Conservation (phyloP, 1,140 invertebrate species). For the Microplitis demolitor region DNA sequence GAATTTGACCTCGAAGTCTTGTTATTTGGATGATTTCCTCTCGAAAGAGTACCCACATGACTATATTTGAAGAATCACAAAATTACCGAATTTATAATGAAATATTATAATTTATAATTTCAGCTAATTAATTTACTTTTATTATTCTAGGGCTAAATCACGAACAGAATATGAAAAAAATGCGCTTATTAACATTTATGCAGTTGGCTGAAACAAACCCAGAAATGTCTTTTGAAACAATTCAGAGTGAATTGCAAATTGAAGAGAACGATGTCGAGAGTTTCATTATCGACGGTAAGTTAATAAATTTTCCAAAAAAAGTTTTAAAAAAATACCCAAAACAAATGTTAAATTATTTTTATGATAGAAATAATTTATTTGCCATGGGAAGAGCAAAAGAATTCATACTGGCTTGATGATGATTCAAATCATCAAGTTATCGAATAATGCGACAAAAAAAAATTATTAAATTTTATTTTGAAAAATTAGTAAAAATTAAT, state of each 20-base stretch:
- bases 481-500: neutral
- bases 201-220: constrained; percentile 90
- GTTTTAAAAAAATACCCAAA: constrained; percentile 17
- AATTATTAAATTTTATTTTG: neutral
- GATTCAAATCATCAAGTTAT: constrained; percentile 44
- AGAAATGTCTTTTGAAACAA: constrained; percentile 88
- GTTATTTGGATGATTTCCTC: too few species aligned
- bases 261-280: constrained; percentile 87
- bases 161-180: constrained; percentile 95
- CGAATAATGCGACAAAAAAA: constrained; percentile 45
- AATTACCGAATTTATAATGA: constrained; percentile 16
- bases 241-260: constrained; percentile 88
- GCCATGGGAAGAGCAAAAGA: constrained; percentile 45
- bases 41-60: too few species aligned
- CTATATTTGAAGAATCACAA: too few species aligned
- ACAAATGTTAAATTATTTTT: constrained; percentile 21
- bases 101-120: constrained; percentile 13
- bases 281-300: constrained; percentile 92
- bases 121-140: constrained; percentile 1
- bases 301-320: neutral
- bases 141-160: constrained; percentile 77
- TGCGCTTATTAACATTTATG: constrained; percentile 96
- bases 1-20: too few species aligned
- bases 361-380: constrained; percentile 18
- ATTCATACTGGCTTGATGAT: constrained; percentile 49